Percentiles rank a stretch among this genome's conserved stretches.
phyloP scores from a whole-genome alignment of 2,888 invertebrate genomes.

The Cantharis lateralis region DNA sequence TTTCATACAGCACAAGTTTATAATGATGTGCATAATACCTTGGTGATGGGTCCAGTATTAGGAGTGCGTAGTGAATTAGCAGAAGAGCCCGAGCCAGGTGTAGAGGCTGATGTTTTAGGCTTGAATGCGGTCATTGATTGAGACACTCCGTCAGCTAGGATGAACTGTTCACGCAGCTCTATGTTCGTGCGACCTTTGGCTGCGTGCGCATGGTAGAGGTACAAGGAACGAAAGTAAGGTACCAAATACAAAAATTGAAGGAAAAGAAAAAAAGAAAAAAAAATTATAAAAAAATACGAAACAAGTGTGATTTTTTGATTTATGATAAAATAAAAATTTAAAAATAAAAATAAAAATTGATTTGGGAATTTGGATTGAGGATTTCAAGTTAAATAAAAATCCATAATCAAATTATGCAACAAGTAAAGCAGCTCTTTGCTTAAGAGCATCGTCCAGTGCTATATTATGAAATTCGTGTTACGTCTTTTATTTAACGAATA shows the following conservation, averaged over 20 bases:
- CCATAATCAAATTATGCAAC: background rate
- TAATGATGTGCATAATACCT: constrained; percentile 66
- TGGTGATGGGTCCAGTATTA: constrained; percentile 90
- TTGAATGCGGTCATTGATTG: constrained; percentile 99
- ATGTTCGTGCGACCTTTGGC: constrained; percentile 99
- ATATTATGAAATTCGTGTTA: background rate
- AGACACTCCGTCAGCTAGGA: constrained; percentile 96
- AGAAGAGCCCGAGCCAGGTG: constrained; percentile 63
- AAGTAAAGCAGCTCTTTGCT: background rate
- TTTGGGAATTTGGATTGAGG: background rate
- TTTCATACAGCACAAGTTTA: constrained; percentile 11
- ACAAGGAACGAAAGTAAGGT: constrained; percentile 30
- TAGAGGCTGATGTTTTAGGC: constrained; percentile 87
- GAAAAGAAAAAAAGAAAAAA: constrained; percentile 21
- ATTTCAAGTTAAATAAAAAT: background rate
- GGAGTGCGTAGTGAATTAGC: constrained; percentile 64
- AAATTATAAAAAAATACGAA: constrained; percentile 25
- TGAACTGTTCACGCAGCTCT: constrained; percentile 98
- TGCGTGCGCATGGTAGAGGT: constrained; percentile 51
- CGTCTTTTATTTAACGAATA: too few relatives aligned
- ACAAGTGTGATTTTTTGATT: constrained; percentile 1
- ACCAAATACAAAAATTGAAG: constrained; percentile 25
- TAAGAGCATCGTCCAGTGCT: background rate
- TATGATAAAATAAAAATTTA: background rate
- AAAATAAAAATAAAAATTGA: background rate